Evolutionary conservation across 1,140 invertebrate genomes (phyloP).

Genomic region (Zaprionus vittiger): DNA sequence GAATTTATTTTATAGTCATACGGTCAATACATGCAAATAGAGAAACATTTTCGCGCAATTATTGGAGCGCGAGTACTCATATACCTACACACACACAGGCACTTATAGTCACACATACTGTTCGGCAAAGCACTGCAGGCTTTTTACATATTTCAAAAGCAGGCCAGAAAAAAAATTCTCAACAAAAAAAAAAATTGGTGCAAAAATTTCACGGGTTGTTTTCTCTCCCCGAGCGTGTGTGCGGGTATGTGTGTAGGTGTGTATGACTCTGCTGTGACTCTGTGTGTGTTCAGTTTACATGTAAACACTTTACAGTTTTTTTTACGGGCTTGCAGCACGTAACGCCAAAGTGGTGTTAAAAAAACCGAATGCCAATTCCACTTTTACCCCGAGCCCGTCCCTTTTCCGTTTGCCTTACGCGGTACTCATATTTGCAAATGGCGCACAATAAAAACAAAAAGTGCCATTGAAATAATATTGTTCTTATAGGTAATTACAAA

Average conservation of each 20-base stretch:
- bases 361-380: constrained; percentile 38
- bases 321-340: constrained; percentile 40
- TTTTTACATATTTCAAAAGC: constrained; percentile 57
- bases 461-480: constrained; percentile 74
- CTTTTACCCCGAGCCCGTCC: constrained; percentile 2
- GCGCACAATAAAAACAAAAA: constrained; percentile 57
- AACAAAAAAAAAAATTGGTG: constrained; percentile 40
- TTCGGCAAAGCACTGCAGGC: constrained; percentile 17
- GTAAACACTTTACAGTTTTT: constrained; percentile 69
- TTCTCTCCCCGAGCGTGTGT: constrained; percentile 25
- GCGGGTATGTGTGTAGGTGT: background rate
- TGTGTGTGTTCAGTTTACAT: constrained; percentile 50
- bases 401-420: no score
- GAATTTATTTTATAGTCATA: constrained; percentile 52
- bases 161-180: constrained; percentile 43
- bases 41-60: constrained; percentile 61
- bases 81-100: constrained; percentile 28
- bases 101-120: constrained; percentile 22
- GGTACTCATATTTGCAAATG: constrained; percentile 47
- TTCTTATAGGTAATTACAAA: constrained; percentile 77
- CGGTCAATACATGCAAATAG: constrained; percentile 55
- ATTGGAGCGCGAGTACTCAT: constrained; percentile 64
- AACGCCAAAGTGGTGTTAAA: constrained; percentile 48
- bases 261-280: constrained; percentile 20
- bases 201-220: constrained; percentile 39